These are phyloP conservation scores for Drosophila longiperda DNA, from an alignment of 2,888 invertebrate genomes.

Conservation along the genomic window DNA sequence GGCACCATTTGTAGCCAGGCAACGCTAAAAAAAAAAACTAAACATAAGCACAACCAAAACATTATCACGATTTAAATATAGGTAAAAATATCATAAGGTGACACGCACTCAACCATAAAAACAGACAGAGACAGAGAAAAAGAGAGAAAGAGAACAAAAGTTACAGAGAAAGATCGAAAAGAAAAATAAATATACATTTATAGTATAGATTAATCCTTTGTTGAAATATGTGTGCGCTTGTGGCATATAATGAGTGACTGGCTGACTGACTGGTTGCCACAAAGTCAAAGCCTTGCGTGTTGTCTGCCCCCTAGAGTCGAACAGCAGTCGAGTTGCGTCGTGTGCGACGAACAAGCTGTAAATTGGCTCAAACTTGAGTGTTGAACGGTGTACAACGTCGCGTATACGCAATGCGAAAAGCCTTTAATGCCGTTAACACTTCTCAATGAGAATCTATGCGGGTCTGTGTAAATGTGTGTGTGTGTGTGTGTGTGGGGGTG, in stretches of 20 bases:
- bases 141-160: neutral
- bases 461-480: constrained; percentile 20
- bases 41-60: constrained; percentile 45
- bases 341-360: constrained; percentile 56
- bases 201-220: constrained; percentile 61
- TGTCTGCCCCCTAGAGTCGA: constrained; percentile 43
- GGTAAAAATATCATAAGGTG: constrained; percentile 44
- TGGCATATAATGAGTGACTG: constrained; percentile 46
- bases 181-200: constrained; percentile 28
- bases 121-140: neutral
- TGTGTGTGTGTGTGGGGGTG: constrained; percentile 34
- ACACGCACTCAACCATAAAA: constrained; percentile 33
- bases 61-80: constrained; percentile 64
- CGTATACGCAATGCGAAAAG: constrained; percentile 69
- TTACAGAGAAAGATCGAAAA: constrained; percentile 1
- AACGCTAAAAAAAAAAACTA: constrained; percentile 47
- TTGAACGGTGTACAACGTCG: constrained; percentile 41
- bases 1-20: constrained; percentile 62
- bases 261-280: constrained; percentile 43
- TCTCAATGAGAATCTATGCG: constrained; percentile 10
- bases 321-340: neutral
- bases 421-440: constrained; percentile 56
- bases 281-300: constrained; percentile 74
- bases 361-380: constrained; percentile 54
- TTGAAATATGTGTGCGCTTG: constrained; percentile 52